Percentiles rank a stretch among this genome's conserved stretches.
phyloP scores from a whole-genome alignment of 1,140 invertebrate genomes.

The Paraescarpia echinospica region DNA sequence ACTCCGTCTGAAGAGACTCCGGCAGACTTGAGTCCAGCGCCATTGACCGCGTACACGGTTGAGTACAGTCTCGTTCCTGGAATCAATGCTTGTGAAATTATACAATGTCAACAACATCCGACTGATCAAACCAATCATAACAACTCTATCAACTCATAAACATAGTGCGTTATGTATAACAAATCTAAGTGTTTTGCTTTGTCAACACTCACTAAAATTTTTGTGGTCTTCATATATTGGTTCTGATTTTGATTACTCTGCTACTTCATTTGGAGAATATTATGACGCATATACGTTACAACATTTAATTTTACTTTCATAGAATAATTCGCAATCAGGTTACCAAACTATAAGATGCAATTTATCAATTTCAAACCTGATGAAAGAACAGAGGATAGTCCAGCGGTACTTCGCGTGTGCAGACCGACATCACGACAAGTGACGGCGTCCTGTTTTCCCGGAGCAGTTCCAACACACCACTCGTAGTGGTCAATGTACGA shows the following conservation, averaged over 20 bases:
- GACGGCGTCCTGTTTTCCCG: neutral
- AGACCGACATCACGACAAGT: neutral
- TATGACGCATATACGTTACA: neutral
- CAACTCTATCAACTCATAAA: neutral
- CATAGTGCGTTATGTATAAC: neutral
- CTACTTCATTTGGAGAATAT: neutral
- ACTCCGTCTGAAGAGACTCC: slow-evolving; percentile 40
- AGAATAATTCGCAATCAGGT: neutral
- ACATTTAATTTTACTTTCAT: neutral
- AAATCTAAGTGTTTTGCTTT: neutral
- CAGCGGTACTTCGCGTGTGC: neutral
- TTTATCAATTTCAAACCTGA: neutral
- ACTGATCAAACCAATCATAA: neutral
- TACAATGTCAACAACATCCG: neutral
- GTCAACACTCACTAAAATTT: neutral
- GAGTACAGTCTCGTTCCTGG: slow-evolving; percentile 34
- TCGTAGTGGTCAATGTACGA: slow-evolving; percentile 4
- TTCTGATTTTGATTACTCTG: neutral
- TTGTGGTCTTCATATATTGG: neutral
- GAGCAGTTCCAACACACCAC: neutral
- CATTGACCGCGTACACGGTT: slow-evolving; percentile 40
- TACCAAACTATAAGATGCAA: neutral
- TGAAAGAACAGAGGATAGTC: neutral
- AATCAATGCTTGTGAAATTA: neutral
- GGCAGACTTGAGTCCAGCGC: slow-evolving; percentile 34